Base-by-base conservation (phyloP, 2,113 vertebrate species). In the Crypturellus undulatus region DNA sequence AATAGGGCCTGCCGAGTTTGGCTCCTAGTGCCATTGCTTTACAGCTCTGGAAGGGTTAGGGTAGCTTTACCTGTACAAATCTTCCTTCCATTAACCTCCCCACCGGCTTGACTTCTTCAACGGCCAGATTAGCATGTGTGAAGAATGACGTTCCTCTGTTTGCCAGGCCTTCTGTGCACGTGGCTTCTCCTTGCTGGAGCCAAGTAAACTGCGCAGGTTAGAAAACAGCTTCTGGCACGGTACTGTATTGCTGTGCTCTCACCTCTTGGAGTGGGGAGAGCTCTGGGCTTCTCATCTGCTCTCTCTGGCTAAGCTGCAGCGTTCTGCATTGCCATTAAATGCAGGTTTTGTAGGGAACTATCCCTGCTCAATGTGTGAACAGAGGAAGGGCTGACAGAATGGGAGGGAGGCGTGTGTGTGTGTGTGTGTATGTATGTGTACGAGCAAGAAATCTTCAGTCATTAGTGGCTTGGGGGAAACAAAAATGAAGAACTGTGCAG, bases 1-100 rank as follows among this genome's bases (percentile, higher is more conserved):
- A 88, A 40, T 13, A 63, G 65, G 70, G 36, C 40, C 71, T 56
- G 42, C 26, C 63, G 64, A 45, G 26, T 26, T 60, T 28, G 40
- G 36, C 32, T 89, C 25, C 25, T 7, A 58, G 45, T 36, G 59
- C 45, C 45, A 42, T 62, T 2, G 5, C 68, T 56, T 76, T 90
- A 84, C 12, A 38, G 30, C 91, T 51, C 28, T 45, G 84, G 70
- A 88, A 88, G 47, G 64, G 84, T 84, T 64, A 89, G 63, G 64
- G 34, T 43, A 67, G 42, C 58, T 88, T 59, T 47, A 49, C 9
- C 76, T 78, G 54, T 77, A 49, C 60, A 88, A 71, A 91, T 93
- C 70, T 88, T 80, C 79, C 75, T 84, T 85, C 59, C 14, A 12
- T 78, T 64, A 78, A 91, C 60, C 38, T 79, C 54, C n/a, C 28